Percentiles rank a stretch among this genome's conserved stretches.
These are phyloP conservation scores for Drosophila fuyamai DNA, from an alignment of 1,140 invertebrate species.

Conservation along the genomic window DNA sequence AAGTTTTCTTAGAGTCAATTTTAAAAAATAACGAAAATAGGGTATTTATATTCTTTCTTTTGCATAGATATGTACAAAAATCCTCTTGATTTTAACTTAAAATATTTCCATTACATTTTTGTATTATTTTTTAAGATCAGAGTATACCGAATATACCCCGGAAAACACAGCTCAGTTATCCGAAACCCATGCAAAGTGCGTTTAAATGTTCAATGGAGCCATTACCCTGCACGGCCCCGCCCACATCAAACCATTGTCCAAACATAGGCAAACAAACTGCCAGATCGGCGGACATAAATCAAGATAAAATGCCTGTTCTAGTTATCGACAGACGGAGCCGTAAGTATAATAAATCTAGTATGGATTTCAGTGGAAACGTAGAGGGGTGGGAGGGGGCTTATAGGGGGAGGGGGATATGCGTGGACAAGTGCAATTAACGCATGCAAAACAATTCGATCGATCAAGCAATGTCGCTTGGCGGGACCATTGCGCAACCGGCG, in stretches of 20 bases:
- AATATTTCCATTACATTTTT: neutral
- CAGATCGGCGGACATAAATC: constrained; percentile 64
- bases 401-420: constrained; percentile 36
- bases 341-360: constrained; percentile 53
- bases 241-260: constrained; percentile 62
- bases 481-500: constrained; percentile 60
- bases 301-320: constrained; percentile 72
- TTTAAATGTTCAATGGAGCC: constrained; percentile 58
- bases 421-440: constrained; percentile 77
- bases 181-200: constrained; percentile 52
- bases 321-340: constrained; percentile 52
- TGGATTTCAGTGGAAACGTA: constrained; percentile 7
- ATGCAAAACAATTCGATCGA: constrained; percentile 34
- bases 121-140: neutral
- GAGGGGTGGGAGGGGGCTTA: neutral
- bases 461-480: constrained; percentile 42
- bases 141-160: neutral
- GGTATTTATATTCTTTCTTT: no score
- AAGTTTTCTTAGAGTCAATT: no score
- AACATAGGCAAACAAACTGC: constrained; percentile 73
- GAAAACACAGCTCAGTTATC: no score
- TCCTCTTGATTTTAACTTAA: no score
- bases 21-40: no score
- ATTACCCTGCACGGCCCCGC: constrained; percentile 14
- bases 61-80: no score